A percentile compares a stretch with the other conserved stretches of the same genome.
phyloP scores from a whole-genome alignment of 2,113 vertebrate genomes.

The Amazona vittata region DNA sequence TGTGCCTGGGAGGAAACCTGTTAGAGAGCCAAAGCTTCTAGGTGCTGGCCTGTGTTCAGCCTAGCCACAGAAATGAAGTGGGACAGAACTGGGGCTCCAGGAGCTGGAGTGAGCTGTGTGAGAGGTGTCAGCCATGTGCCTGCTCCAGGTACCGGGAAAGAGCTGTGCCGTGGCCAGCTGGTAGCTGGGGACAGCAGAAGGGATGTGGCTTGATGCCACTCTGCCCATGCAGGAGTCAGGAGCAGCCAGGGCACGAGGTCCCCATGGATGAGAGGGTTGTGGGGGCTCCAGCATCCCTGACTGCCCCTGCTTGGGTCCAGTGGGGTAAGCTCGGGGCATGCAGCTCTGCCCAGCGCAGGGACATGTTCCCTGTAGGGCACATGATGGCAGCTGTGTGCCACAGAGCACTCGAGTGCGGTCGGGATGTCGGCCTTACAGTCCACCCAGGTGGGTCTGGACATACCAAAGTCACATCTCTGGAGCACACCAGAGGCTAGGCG shows the following conservation, averaged over 20 bases:
- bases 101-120: not conserved
- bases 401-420: fast-evolving
- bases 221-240: too few relatives aligned
- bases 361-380: fast-evolving
- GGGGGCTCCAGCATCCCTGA: not conserved
- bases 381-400: not conserved
- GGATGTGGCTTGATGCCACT: not conserved
- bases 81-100: not conserved
- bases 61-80: fast-evolving
- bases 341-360: not conserved
- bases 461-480: not conserved
- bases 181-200: not conserved
- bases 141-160: not conserved
- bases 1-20: not conserved
- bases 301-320: not conserved
- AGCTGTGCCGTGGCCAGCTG: fast-evolving
- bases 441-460: not conserved
- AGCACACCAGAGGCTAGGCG: fast-evolving
- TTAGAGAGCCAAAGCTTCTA: not conserved
- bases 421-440: not conserved
- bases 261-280: fast-evolving
- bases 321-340: fast-evolving
- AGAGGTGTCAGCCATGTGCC: fast-evolving
- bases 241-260: not conserved
- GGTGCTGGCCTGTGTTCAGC: fast-evolving